Percentiles rank a stretch among this genome's conserved stretches.
phyloP scores from a whole-genome alignment of 2,888 invertebrate species.

The Lottia scabra region DNA sequence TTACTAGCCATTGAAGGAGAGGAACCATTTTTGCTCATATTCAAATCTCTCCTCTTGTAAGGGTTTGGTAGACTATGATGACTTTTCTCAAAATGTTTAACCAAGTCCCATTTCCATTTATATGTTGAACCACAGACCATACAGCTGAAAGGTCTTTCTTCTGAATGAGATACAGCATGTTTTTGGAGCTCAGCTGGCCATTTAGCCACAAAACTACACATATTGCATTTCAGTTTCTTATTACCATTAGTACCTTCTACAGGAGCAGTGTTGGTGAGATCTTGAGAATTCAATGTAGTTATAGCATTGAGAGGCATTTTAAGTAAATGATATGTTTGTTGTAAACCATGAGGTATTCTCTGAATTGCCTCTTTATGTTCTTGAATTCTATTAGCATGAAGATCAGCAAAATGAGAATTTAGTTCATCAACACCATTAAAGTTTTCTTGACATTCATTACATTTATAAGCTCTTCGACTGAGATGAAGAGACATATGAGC shows the following conservation, averaged over 20 bases:
- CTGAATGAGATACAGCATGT: slow-evolving; percentile 67
- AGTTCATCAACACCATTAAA: slow-evolving; percentile 61
- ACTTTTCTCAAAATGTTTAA: slow-evolving; percentile 67
- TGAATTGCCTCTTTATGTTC: slow-evolving; percentile 60
- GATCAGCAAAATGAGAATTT: slow-evolving; percentile 63
- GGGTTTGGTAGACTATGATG: slow-evolving; percentile 65
- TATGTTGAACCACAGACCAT: slow-evolving; percentile 67
- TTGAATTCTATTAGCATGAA: slow-evolving; percentile 56
- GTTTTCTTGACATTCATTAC: slow-evolving; percentile 63
- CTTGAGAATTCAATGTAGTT: slow-evolving; percentile 48
- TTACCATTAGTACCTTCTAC: slow-evolving; percentile 21
- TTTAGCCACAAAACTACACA: slow-evolving; percentile 65
- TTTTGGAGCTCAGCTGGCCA: slow-evolving; percentile 67
- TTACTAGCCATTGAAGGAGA: slow-evolving; percentile 16
- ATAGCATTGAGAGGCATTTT: slow-evolving; percentile 59
- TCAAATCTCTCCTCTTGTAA: slow-evolving; percentile 59
- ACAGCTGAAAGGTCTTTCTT: slow-evolving; percentile 63
- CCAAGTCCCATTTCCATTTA: slow-evolving; percentile 69
- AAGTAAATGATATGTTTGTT: slow-evolving; percentile 60
- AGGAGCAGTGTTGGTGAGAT: slow-evolving; percentile 21
- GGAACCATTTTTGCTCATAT: slow-evolving; percentile 26
- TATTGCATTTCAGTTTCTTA: slow-evolving; percentile 63
- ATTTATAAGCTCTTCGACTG: slow-evolving; percentile 58
- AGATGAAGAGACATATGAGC: slow-evolving; percentile 59
- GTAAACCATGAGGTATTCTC: slow-evolving; percentile 60